Evolutionary conservation across 2,113 vertebrate genomes (phyloP), one percentile per base, ranked within the genome.

Genomic region (Melanotaenia duboulayi): DNA sequence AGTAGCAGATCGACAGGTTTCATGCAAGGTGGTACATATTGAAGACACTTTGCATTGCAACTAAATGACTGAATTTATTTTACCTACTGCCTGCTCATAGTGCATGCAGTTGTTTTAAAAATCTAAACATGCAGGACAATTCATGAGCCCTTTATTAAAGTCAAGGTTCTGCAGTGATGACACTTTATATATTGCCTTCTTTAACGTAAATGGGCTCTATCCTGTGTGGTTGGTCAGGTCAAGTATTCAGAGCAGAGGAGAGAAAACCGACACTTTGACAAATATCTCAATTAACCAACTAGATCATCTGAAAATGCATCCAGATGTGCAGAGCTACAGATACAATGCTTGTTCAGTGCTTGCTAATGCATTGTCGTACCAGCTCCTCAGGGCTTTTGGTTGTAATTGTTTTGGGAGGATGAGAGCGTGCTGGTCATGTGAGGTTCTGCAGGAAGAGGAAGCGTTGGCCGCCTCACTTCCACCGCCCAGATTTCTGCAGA

Each of bases 301-400:
- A 28, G 50, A 22, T 64, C 13, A 78, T 73, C 50, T 52, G 56
- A 73, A 72, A 82, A 54, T 12, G 42, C 64, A 78, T 71, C 81
- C 79, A 82, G 71, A 87, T 87, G 82, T 81, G 44, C 25, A 66
- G 63, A 56, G 14, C 7, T 50, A 4, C 32, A 60, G 57, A 52
- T 28, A n/a, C 37, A 11, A 2, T 2, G 55, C 35, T 56, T 44
- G 37, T 67, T 74, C 57, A 59, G 35, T 12, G 64, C 25, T 55
- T 25, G 17, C 65, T 57, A 82, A 78, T 64, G 37, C 16, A 14
- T 16, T 51, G 8, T 24, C 4, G 22, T 12, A 16, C 19, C 13
- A 19, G 40, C 20, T 57, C 49, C 16, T 23, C 5, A 32, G 12
- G 20, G 39, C n/a, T 12, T 79, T 61, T 75, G 32, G 17, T 10